Conservation (phyloP, 37 sponge, comb jelly and placozoan genomes). For the Aphrocallistes beatrix region DNA sequence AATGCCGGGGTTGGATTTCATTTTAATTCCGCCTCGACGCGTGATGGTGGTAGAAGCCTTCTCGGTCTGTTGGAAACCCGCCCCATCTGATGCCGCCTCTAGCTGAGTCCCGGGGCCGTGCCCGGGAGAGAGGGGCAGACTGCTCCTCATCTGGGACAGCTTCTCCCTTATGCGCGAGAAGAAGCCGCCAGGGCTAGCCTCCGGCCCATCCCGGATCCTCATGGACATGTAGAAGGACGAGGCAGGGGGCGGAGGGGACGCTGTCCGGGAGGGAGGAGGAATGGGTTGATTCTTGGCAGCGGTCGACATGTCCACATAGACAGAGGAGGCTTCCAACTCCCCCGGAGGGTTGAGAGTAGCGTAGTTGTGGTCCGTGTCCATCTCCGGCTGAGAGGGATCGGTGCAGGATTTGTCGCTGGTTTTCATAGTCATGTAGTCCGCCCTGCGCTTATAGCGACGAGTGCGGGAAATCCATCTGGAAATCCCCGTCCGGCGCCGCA, state of each 20-base stretch:
- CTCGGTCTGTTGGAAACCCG: no score
- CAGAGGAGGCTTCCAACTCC: not conserved
- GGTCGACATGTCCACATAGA: not conserved
- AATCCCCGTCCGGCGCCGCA: not conserved
- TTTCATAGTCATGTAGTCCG: not conserved
- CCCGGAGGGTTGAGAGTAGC: not conserved
- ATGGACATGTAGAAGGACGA: not conserved
- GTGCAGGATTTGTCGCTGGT: not conserved
- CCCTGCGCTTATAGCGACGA: not conserved
- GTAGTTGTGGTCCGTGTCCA: not conserved
- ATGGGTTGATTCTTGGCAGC: not conserved
- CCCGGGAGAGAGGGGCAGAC: not conserved
- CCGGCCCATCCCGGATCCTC: not conserved
- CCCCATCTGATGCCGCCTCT: not conserved
- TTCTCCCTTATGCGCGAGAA: not conserved
- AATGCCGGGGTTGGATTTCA: no score
- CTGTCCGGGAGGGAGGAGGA: not conserved
- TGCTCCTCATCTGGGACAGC: not conserved
- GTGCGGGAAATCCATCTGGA: not conserved
- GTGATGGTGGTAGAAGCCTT: not conserved
- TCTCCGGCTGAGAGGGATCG: not conserved
- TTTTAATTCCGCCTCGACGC: not conserved
- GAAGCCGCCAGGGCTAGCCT: not conserved
- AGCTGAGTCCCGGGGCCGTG: not conserved
- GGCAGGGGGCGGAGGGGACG: not conserved